Evolutionary conservation across 2,113 vertebrate genomes (phyloP), one percentile per base, ranked within the genome.

Genomic region (Gavia stellata): DNA sequence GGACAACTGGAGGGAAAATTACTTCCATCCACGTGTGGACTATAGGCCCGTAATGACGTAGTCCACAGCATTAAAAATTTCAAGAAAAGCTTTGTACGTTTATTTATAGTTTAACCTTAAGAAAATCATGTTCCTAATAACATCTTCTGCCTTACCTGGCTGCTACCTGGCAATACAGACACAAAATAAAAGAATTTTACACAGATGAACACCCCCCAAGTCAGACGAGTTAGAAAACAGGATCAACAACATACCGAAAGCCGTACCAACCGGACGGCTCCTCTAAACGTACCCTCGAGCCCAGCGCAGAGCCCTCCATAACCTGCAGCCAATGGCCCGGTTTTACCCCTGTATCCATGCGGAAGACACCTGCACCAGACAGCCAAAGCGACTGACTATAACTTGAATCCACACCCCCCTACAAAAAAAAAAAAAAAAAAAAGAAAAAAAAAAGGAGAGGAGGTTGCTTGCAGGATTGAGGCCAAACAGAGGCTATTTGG

Each of bases 91-190:
- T 84, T 71, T 34, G 12, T 17, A 13, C n/a, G 26, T 89, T 95
- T 89, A 89, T 90, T 92, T 40, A 29, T 7, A 63, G 38, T 45
- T 89, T 33, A 84, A 63, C 63, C 31, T 86, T 79, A 77, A 66
- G 58, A 96, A 86, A 94, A 79, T 11, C 52, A 25, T 3, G 10
- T 81, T 74, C 31, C 33, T 49, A 23, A 2, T 45, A 74, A 72
- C 38, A 45, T 45, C 28, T 45, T 72, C 45, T 45, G 70, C 70
- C 49, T 61, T 29, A 55, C 9, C 50, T 1, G 1, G 15, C 49
- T 44, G 68, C 77, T 52, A 20, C 40, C 24, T 56, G 63, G 42
- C 33, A 79, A 63, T 8, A 38, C 0, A 2, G 53, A 47, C 72
- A 61, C 17, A 72, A 61, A 80, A 12, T 14, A 25, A 20, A 33